Evolutionary conservation across 2,797 vertebrate genomes (phyloP).

Genomic region (Xerus rutilus): DNA sequence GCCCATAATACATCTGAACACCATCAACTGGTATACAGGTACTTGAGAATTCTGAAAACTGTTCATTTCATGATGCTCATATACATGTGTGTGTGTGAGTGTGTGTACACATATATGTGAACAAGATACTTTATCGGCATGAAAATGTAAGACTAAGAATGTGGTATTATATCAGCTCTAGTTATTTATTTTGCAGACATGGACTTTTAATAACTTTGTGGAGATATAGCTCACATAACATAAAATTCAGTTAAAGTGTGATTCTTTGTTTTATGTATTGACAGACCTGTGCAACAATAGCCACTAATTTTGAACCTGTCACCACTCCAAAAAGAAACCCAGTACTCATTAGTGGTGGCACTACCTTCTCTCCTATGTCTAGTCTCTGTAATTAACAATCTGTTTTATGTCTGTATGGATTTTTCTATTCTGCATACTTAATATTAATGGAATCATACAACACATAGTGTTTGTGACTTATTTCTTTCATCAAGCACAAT

Average conservation of each 20-base stretch:
- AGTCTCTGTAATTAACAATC: not conserved
- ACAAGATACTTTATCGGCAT: not conserved
- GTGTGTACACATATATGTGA: not conserved
- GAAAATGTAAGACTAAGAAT: slow-evolving; percentile 5
- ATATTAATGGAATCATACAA: not conserved
- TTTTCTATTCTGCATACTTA: not conserved
- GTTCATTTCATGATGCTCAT: not conserved
- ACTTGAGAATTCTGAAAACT: not conserved
- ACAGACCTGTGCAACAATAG: not conserved
- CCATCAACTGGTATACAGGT: not conserved
- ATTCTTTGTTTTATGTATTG: not conserved
- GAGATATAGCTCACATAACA: not conserved
- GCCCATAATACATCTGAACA: not conserved
- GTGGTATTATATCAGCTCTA: not conserved
- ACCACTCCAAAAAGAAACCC: not conserved
- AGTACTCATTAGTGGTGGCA: not conserved
- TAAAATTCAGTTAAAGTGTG: not conserved
- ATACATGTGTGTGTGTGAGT: no score
- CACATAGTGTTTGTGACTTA: not conserved
- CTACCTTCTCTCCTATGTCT: not conserved
- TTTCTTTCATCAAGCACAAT: not conserved
- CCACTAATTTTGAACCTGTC: not conserved
- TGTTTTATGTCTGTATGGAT: not conserved
- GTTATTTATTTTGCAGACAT: slow-evolving; percentile 19
- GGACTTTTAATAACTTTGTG: not conserved